Conservation (phyloP, 2,888 invertebrate species). For the Noctua comes region DNA sequence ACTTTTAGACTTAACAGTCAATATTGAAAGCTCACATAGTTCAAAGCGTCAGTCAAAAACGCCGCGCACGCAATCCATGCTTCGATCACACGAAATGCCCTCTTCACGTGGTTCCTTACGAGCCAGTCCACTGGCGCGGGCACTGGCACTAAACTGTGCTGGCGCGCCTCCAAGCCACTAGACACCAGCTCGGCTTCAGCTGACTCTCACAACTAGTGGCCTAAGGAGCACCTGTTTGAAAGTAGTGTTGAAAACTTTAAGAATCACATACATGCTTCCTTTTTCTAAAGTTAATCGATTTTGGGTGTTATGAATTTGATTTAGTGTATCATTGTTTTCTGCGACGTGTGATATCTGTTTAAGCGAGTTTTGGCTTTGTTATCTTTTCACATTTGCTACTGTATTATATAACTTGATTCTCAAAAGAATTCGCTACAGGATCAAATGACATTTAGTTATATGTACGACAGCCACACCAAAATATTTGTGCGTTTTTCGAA, state of each 20-base stretch:
- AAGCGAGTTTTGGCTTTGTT: not conserved
- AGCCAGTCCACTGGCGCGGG: conserved; percentile 23
- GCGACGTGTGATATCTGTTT: not conserved
- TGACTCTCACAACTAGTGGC: conserved; percentile 50
- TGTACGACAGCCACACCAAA: not conserved
- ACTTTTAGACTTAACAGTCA: not conserved
- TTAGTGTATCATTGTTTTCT: not conserved
- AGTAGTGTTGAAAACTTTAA: conserved; percentile 38
- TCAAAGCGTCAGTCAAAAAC: not conserved
- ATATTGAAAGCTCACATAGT: not conserved
- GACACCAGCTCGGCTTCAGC: conserved; percentile 40
- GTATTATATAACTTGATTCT: not conserved
- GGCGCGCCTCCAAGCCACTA: conserved; percentile 56
- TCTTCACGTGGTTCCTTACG: conserved; percentile 25
- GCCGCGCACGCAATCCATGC: conserved; percentile 14
- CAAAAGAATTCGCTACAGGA: not conserved
- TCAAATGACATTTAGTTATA: not conserved
- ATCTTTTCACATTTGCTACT: no score
- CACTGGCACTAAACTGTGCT: conserved; percentile 37
- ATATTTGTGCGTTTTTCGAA: not conserved
- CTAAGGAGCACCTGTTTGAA: conserved; percentile 50
- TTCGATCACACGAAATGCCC: conserved; percentile 17
- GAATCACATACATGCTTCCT: not conserved
- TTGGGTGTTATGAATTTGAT: not conserved
- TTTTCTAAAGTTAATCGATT: conserved; percentile 5